Base-by-base conservation (phyloP, 2,888 invertebrate genomes). In the Trisateles emortualis region DNA sequence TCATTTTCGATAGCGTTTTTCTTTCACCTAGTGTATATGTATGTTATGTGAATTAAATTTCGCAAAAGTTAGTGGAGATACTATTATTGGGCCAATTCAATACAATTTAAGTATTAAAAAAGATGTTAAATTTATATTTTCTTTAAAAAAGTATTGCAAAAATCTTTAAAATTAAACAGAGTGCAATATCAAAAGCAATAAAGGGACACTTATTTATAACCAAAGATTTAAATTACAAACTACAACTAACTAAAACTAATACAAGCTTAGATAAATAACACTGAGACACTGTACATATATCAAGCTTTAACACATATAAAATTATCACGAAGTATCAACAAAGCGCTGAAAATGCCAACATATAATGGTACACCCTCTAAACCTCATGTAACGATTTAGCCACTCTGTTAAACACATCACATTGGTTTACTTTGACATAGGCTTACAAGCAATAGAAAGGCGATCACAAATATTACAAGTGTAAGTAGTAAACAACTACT, bases 321-420 rank as follows among this genome's bases (percentile, higher is more conserved):
- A 17, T 26, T 30, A 48, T 29, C 38, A 59, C 46, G 47, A 35
- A 41, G 30, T 41, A 35, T 45, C 63, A 59, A 60, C 47, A 54
- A 68, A 72, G 72, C 65, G 29, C 39, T 50, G 72, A 59, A 36
- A 49, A 57, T 55, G 58, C 40, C 52, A 59, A 63, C 57, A 53
- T 53, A 51, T 48, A 47, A 58, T 64, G 63, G 53, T 17, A 53
- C 40, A 54, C 47, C 24, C 22, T 53, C 42, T 47, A 44, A 52
- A 64, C n/a, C n/a, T n/a, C 54, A 55, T 43, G 47, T 47, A 46
- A 48, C 32, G 33, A 14, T 9, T 2, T 9, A 30, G 14, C 29
- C 5, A 1, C 38, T n/a, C 19, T n/a, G 32, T 33, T 24, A 22
- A 49, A 16, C 33, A 48, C 41, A 22, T n/a, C 30, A 35, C 40